A percentile compares a stretch with the other conserved stretches of the same genome.
Evolutionary conservation across 2,113 vertebrate genomes (phyloP).

Genomic region (Corynorhinus townsendii): DNA sequence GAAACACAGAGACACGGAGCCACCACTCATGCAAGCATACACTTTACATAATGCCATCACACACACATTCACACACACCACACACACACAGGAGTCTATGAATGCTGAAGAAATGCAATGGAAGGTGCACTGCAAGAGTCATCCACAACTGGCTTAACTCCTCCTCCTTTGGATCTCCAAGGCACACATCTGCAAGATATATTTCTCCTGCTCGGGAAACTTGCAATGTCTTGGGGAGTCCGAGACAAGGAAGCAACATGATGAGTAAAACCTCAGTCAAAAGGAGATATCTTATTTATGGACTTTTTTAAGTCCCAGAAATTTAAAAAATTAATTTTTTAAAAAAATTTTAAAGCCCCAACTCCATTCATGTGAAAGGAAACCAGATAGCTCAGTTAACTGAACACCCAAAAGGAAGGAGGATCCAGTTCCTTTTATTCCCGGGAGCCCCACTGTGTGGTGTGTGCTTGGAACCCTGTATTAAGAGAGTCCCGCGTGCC

Average conservation of each 20-base stretch:
- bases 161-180: constrained; percentile 65
- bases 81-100: constrained; percentile 8
- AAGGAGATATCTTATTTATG: constrained; percentile 56
- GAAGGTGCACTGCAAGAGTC: constrained; percentile 27
- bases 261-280: constrained; percentile 61
- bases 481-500: constrained; percentile 25
- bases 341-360: not conserved
- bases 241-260: constrained; percentile 58
- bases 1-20: constrained; percentile 26
- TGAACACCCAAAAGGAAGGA: constrained; percentile 58
- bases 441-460: constrained; percentile 10
- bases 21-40: not conserved
- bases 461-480: constrained; percentile 22
- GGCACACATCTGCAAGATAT: constrained; percentile 53
- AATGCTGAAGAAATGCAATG: not conserved
- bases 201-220: constrained; percentile 70
- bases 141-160: constrained; percentile 50
- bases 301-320: constrained; percentile 42
- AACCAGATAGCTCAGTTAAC: constrained; percentile 33
- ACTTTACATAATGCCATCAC: not conserved
- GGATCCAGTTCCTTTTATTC: constrained; percentile 36
- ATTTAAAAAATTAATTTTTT: not conserved
- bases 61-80: constrained; percentile 11
- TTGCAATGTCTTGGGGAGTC: constrained; percentile 55
- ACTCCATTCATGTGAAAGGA: constrained; percentile 54